phyloP scores from a whole-genome alignment of 2,113 vertebrate species.

The Halichoerus grypus region DNA sequence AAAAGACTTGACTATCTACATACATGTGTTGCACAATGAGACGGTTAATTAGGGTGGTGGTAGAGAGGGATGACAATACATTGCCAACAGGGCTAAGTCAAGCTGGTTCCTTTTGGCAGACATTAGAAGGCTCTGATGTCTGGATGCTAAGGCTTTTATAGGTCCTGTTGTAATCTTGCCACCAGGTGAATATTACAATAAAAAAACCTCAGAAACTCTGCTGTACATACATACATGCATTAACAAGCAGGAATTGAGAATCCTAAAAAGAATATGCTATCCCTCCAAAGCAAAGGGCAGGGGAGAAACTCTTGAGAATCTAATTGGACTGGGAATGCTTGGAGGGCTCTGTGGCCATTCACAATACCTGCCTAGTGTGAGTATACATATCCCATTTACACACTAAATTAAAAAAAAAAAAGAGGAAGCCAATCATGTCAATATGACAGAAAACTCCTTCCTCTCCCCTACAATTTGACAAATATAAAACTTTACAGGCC shows the following conservation, averaged over 20 bases:
- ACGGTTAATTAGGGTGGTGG: background rate
- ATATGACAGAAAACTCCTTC: background rate
- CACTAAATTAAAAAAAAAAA: background rate
- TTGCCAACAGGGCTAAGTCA: background rate
- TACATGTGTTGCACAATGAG: background rate
- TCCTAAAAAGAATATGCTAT: background rate
- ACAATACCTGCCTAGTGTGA: too few species aligned
- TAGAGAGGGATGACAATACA: background rate
- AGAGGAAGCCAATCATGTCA: background rate
- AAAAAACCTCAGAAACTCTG: background rate
- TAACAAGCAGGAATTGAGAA: background rate
- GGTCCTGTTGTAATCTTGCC: background rate
- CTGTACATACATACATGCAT: background rate
- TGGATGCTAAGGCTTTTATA: background rate
- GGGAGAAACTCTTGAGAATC: background rate
- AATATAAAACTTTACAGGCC: background rate
- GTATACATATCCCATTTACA: background rate
- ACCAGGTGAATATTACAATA: background rate
- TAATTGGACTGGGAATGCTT: background rate
- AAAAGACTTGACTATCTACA: background rate
- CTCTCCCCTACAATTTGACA: background rate
- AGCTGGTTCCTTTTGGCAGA: background rate
- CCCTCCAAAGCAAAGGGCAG: background rate
- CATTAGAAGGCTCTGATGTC: background rate
- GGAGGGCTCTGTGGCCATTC: background rate